These are phyloP conservation scores for Bubo scandiacus DNA, from an alignment of 2,113 vertebrate genomes.

Conservation along the genomic window DNA sequence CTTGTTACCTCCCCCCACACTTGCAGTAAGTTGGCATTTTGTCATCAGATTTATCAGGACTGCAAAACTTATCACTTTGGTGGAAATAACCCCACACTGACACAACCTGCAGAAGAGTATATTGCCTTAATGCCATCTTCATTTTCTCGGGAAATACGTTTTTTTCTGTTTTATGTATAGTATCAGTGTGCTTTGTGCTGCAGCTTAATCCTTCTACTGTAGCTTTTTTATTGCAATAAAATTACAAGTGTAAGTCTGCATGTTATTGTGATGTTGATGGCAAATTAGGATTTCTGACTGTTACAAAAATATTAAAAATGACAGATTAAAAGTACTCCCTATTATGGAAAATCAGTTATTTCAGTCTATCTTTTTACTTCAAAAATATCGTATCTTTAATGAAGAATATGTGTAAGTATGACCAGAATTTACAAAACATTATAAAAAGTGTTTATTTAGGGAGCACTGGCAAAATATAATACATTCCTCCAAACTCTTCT, in stretches of 20 bases:
- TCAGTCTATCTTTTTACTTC: not conserved
- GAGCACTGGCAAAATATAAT: not conserved
- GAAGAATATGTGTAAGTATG: not conserved
- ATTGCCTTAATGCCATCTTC: not conserved
- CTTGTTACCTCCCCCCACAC: rapidly evolving
- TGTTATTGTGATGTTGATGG: not conserved
- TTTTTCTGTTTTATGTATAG: not conserved
- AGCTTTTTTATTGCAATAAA: not conserved
- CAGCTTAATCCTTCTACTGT: not conserved
- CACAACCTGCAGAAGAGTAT: not conserved
- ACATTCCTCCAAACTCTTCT: not conserved
- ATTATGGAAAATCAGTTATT: not conserved
- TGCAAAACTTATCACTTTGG: not conserved
- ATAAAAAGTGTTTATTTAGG: not conserved
- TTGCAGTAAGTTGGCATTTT: not conserved
- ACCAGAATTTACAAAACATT: not conserved
- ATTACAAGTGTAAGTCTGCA: not conserved
- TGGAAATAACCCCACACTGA: not conserved
- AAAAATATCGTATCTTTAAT: not conserved
- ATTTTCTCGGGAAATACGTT: not conserved
- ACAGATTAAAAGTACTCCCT: not conserved
- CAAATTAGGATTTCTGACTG: not conserved
- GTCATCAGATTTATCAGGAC: not conserved
- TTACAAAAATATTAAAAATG: not conserved
- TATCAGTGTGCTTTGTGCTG: not conserved